Evolutionary conservation across 2,113 vertebrate species (phyloP), one percentile per base, ranked within the genome.

Genomic region (Nothobranchius furzeri): DNA sequence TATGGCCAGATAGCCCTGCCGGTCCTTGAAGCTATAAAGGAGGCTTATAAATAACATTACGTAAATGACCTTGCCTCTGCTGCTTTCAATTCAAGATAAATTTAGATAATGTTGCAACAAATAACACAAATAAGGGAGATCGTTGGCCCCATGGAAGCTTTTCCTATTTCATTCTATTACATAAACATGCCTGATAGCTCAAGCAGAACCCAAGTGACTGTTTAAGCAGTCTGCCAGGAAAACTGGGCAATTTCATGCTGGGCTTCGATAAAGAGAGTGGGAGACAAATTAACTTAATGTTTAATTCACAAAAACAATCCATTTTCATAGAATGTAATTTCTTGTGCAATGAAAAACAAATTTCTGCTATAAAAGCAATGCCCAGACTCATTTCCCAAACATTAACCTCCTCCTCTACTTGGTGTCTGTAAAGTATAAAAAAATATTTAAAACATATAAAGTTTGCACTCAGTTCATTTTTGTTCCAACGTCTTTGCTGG

Each of bases 21-120:
- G 45, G 65, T 66, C 72, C 77, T 76, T 58, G 66, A 60, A 73
- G 68, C 52, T 30, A 63, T 59, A 60, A 12, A 66, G 35, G 24
- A 65, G 52, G 17, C 48, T 53, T 63, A 46, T 78, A 81, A 76
- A 78, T 64, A 63, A 58, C 53, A 79, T 77, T 68, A 70, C 79
- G 66, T 7, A 73, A 55, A 81, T 70, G 14, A 45, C 46, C 30
- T 7, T 47, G 13, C 13, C 54, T 48, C 11, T 51, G 52, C 72
- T 15, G 13, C 35, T 65, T 73, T 75, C 66, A 76, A 77, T 72
- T 70, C 35, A n/a, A 57, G 35, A 81, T 68, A 56, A 30, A 74
- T 74, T 60, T 43, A 40, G 12, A 47, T 64, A 45, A 56, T 60
- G 15, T 43, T 40, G 25, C 9, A 72, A n/a, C 25, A 74, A 75